phyloP scores from a whole-genome alignment of 2,888 invertebrate species.

The Cerceris ruficornis region DNA sequence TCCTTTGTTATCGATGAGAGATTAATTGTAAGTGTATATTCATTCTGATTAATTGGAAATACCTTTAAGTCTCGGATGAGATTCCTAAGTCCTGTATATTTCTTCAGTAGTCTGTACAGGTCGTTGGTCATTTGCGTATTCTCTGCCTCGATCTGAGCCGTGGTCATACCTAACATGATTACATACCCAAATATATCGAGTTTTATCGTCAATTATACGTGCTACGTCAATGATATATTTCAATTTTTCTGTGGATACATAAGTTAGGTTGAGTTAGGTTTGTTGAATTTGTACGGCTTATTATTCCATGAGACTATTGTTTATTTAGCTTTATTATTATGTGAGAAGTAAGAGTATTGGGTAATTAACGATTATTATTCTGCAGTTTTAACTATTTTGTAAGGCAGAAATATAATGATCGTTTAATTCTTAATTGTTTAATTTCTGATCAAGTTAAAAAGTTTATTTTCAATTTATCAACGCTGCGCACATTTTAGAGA shows the following conservation, averaged over 20 bases:
- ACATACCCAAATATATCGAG: neutral
- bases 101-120: constrained; percentile 94
- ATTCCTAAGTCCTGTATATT: constrained; percentile 94
- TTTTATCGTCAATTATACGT: neutral
- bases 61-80: constrained; percentile 95
- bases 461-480: too few species aligned
- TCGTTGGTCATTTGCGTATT: constrained; percentile 97
- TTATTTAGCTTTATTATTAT: too few species aligned
- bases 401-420: too few species aligned
- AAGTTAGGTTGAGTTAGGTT: too few species aligned
- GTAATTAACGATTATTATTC: too few species aligned
- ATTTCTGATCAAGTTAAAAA: too few species aligned
- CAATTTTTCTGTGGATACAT: too few species aligned
- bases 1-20: neutral
- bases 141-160: constrained; percentile 95
- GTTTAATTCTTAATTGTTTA: too few species aligned
- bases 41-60: constrained; percentile 9
- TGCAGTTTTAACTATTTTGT: too few species aligned
- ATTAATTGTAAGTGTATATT: neutral
- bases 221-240: neutral
- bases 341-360: too few species aligned
- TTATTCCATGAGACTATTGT: too few species aligned
- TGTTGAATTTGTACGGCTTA: too few species aligned
- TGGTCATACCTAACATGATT: constrained; percentile 90
- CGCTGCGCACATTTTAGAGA: neutral